A percentile compares a stretch with the other conserved stretches of the same genome.
These are phyloP conservation scores for Bryconaethiops microstoma DNA, from an alignment of 2,797 vertebrate genomes.

Conservation along the genomic window DNA sequence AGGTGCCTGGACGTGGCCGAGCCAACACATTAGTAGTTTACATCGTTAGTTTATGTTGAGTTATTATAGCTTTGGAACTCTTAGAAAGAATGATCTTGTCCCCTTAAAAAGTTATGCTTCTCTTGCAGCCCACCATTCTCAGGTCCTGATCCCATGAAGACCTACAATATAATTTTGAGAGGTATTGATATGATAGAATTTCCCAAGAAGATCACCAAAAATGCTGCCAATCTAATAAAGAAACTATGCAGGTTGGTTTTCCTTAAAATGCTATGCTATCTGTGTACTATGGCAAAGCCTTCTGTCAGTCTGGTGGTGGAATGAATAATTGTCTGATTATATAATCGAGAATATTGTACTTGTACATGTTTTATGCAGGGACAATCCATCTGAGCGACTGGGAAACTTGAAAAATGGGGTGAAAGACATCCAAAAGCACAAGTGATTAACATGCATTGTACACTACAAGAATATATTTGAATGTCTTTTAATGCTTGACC, in stretches of 20 bases:
- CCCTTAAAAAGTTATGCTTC: neutral
- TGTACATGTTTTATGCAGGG: slow-evolving; percentile 74
- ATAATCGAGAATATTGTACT: neutral
- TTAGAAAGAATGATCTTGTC: neutral
- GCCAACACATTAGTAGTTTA: too few relatives aligned
- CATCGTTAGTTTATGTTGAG: neutral
- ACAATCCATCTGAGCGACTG: slow-evolving; percentile 94
- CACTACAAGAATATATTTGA: neutral
- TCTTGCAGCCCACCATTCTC: slow-evolving; percentile 91
- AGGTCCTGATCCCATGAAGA: slow-evolving; percentile 97
- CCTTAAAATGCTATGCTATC: neutral
- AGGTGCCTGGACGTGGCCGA: too few relatives aligned
- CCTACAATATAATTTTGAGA: slow-evolving; percentile 94
- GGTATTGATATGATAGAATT: slow-evolving; percentile 99
- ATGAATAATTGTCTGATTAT: neutral
- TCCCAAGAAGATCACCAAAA: slow-evolving; percentile 98
- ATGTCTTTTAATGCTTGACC: neutral
- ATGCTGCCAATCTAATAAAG: slow-evolving; percentile 95
- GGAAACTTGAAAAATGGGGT: slow-evolving; percentile 98
- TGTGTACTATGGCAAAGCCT: neutral
- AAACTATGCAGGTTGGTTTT: slow-evolving; percentile 94
- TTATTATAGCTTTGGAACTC: neutral
- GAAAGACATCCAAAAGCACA: slow-evolving; percentile 99
- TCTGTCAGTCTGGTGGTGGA: neutral
- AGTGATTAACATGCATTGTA: slow-evolving; percentile 77